Evolutionary conservation across 2,888 invertebrate genomes (phyloP).

Genomic region (Lasioglossum zephyrum): DNA sequence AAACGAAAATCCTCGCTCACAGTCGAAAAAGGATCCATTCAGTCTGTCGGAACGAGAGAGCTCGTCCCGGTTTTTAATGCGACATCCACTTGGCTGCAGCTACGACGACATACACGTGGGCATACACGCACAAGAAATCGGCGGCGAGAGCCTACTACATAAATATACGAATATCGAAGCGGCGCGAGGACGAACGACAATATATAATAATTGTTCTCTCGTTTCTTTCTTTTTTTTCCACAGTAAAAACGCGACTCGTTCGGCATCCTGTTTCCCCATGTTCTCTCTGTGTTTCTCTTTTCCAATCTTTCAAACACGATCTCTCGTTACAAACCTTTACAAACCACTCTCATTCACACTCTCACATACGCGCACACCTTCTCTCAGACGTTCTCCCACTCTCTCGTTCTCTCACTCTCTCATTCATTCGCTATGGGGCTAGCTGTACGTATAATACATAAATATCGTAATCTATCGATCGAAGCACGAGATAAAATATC

Average conservation of each 20-base stretch:
- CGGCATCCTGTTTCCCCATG: slow-evolving; percentile 3
- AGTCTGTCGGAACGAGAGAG: slow-evolving; percentile 52
- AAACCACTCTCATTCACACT: not conserved
- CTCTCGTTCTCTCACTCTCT: not conserved
- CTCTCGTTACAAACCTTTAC: not conserved
- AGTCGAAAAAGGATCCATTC: slow-evolving; percentile 53
- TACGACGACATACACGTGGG: slow-evolving; percentile 9
- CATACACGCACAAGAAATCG: slow-evolving; percentile 22
- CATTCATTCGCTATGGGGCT: slow-evolving; percentile 29
- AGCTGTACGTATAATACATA: slow-evolving; percentile 71
- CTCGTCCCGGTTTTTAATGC: slow-evolving; percentile 29
- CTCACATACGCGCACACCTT: not conserved
- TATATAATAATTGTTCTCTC: slow-evolving; percentile 34
- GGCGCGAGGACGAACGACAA: slow-evolving; percentile 48
- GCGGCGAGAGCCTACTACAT: slow-evolving; percentile 50
- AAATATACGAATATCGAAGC: slow-evolving; percentile 63
- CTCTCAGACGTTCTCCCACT: not conserved
- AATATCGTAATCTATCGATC: slow-evolving; percentile 76
- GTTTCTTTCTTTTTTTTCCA: slow-evolving; percentile 23
- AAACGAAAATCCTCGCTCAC: slow-evolving; percentile 54
- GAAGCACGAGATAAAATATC: slow-evolving; percentile 83
- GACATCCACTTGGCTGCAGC: slow-evolving; percentile 42
- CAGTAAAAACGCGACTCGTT: slow-evolving; percentile 38
- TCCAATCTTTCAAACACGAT: not conserved
- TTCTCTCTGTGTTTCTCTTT: not conserved